Percentiles rank a stretch among this genome's conserved stretches.
phyloP scores from a whole-genome alignment of 2,113 vertebrate species.

The Notiomystis cincta region DNA sequence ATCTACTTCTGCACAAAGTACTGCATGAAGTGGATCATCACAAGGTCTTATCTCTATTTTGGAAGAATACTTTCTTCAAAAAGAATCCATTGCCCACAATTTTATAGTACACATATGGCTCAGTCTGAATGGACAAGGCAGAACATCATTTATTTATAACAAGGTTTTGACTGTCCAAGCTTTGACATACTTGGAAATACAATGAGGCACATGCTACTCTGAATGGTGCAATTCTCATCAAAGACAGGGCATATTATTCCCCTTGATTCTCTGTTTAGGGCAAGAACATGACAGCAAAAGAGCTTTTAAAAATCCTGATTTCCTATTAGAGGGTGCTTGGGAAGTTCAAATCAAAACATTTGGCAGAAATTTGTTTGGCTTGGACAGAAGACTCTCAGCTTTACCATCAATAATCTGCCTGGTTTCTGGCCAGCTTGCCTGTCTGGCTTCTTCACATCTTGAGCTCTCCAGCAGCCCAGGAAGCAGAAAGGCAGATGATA shows the following conservation, averaged over 20 bases:
- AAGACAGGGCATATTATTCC: background rate
- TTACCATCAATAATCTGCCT: constrained; percentile 9
- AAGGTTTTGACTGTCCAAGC: background rate
- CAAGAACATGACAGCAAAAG: background rate
- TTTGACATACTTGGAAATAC: background rate
- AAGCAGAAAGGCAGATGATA: background rate
- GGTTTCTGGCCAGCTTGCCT: background rate
- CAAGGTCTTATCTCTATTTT: background rate
- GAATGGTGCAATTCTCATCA: background rate
- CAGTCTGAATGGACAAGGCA: background rate
- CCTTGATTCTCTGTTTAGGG: background rate
- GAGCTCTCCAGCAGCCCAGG: background rate
- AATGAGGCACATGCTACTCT: background rate
- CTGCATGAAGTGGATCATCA: background rate
- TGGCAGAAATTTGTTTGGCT: background rate
- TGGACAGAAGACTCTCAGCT: background rate
- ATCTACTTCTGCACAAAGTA: background rate
- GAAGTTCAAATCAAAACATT: constrained; percentile 28
- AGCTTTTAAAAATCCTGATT: background rate
- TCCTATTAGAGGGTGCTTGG: background rate
- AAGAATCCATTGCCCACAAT: background rate
- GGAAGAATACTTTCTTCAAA: background rate
- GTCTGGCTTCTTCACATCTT: background rate
- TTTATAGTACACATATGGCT: background rate
- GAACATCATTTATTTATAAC: background rate